Evolutionary conservation across 2,888 invertebrate species (phyloP), one percentile per base, ranked within the genome.

Genomic region (Rotaria sp.): DNA sequence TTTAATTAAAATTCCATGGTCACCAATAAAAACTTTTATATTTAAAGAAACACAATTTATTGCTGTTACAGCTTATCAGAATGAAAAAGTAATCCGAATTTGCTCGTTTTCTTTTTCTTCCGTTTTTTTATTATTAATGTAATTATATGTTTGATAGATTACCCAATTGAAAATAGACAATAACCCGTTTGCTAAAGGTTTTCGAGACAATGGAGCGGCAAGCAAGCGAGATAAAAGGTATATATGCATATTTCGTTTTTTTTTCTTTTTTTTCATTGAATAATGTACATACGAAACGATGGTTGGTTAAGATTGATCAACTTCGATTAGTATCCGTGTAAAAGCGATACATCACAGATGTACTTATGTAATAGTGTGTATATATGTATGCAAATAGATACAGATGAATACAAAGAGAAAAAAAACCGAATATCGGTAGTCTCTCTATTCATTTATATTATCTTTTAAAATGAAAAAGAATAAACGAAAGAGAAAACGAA

Each of bases 41-140:
- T 91, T 91, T 89, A 90, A 90, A 87, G 91, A 91, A 88, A 91
- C 91, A 88, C 96, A 96, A 92, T 99, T 99, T 93, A 98, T 99
- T 90, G 99, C 98, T 87, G 99, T 99, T 89, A 99, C 99, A 88
- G 99, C 99, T 88, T 99, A 99, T 93, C 99, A 99, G 93, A 99
- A 99, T 92, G 98, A 99, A 92, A 98, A 97, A 94, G 98, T 97
- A 38, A 41, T 50, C 50, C 15, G 15, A 85, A 5, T 67, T 59
- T 59, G n/a, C n/a, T n/a, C n/a, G n/a, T 85, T 35, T 18, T 30
- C 11, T 52, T 21, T 24, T 4, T 45, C 24, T 67, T 59, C 38
- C 11, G 2, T 26, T 10, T 59, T n/a, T 3, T 8, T 38, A 11
- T 45, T 50, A 50, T 45, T 35, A 41, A 48, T 85, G 30, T 38